Evolutionary conservation across 2,888 invertebrate genomes (phyloP), one percentile per base, ranked within the genome.

Genomic region (Spodoptera littoralis): DNA sequence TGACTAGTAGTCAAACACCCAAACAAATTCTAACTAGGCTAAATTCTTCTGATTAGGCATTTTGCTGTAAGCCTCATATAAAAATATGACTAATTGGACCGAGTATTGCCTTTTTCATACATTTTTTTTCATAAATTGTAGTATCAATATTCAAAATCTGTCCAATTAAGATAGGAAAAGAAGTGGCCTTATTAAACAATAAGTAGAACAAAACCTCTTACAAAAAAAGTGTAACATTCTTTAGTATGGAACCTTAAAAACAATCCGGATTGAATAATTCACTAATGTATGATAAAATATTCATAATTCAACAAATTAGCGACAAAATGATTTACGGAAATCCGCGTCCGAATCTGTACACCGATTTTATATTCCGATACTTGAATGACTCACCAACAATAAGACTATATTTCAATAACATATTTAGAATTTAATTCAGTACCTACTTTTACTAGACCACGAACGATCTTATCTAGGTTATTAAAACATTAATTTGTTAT

Each of bases 291-390:
- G 45, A 43, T 43, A 65, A 70, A 41, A 65, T 67, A 60, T 66
- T 70, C 70, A 61, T 76, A 64, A 70, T 68, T 62, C 57, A 61
- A 74, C 60, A 65, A 72, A 79, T 74, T 49, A 51, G 52, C 68
- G 71, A 60, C 51, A 48, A 60, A 47, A 48, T 2, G 67, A 73
- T 65, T 74, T 56, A 62, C 68, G 82, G 83, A 82, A 79, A 83
- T 82, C 82, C 83, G 81, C 59, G 70, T 82, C 45, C 42, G 27
- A 61, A 65, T 71, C 65, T 61, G 66, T 65, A 56, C 56, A 63
- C 36, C 65, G 67, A 70, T 70, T 58, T 27, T 59, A 73, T 70
- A 55, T 54, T 44, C 46, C 44, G 22, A 53, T 52, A 43, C 18
- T 61, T 53, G 3, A 50, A 57, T 77, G 69, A 80, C 54, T 80